Evolutionary conservation across 2,797 vertebrate genomes (phyloP), one percentile per base, ranked within the genome.

Genomic region (Ataeniobius toweri): DNA sequence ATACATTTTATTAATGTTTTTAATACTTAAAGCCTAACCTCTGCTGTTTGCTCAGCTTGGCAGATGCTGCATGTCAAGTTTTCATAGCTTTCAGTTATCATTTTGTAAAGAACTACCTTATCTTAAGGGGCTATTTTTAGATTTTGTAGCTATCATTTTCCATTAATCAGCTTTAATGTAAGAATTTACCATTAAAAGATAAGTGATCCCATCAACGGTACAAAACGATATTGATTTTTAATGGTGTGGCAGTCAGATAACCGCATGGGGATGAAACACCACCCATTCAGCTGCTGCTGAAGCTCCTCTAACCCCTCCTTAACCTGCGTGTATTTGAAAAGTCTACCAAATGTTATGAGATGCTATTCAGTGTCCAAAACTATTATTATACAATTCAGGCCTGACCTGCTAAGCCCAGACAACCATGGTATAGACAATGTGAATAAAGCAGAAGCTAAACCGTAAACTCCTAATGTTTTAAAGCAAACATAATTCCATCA

Each of bases 121-220:
- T 69, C 67, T 46, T 46, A 46, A 69, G 28, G 41, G 44, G 22
- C 67, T 69, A 26, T 69, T 69, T 69, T n/a, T 69, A 46, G 67
- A 46, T 46, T 46, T 69, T n/a, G 26, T 24, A 16, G 24, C 67
- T 26, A 69, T 69, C 67, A 3, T 46, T 46, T 69, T 46, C 67
- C 13, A 26, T 46, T 46, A 69, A 69, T 69, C 41, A 8, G 13
- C 41, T 69, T 69, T n/a, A 41, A 68, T 36, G 10, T 44, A 9
- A 67, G 39, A 22, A 44, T 67, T 67, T 46, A n/a, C 67, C 41
- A 26, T 41, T 14, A 69, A 69, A 24, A n/a, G 67, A 26, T 44
- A 69, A 46, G 24, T 6, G 13, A 69, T 69, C 13, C 13, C 24
- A 48, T 69, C 41, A 69, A 46, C 6, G 0, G 12, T 26, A 41